Evolutionary conservation across 2,888 invertebrate genomes (phyloP), one percentile per base, ranked within the genome.

Genomic region (Cryptocheilus praepositus): DNA sequence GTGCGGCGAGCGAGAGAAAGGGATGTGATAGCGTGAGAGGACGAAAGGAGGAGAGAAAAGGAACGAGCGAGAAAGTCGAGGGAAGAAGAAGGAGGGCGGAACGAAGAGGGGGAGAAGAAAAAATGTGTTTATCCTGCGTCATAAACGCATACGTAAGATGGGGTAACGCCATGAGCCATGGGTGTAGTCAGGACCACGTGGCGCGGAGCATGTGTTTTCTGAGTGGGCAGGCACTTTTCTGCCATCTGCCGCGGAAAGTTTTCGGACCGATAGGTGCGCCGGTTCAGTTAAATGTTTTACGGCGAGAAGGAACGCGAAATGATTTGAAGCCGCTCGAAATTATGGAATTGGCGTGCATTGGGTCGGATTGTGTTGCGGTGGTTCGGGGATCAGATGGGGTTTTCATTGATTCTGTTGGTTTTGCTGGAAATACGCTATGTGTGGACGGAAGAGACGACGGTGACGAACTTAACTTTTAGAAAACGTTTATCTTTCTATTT

Each of bases 201-300:
- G 82, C 81, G 70, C 52, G 28, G 76, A 83, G 81, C 82, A 80
- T 84, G 84, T 84, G 84, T 80, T 84, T 83, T 79, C 74, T 62
- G 15, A 77, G 73, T 77, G 79, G 71, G 71, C 79, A 77, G 78
- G 18, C 76, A 18, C 15, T 18, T 77, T 74, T 67, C 60, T 76
- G 70, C 79, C 83, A 83, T 82, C 83, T 83, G 83, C 76, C 67
- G 66, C 67, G 49, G 49, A 18, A 16, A 49, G n/a, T 36, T 11
- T 36, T 36, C 36, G 13, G 11, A 7, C 13, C 11, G 36, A 7
- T 36, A 11, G 36, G 36, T 36, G 36, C 36, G 13, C 7, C 13
- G 36, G 11, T 36, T 11, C 11, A 11, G 36, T 36, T 36, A 36
- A 36, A 7, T 7, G 13, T 11, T 11, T 36, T 7, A 7, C 3